Evolutionary conservation across 1,140 invertebrate genomes (phyloP).

Genomic region (Euwallacea fornicatus): DNA sequence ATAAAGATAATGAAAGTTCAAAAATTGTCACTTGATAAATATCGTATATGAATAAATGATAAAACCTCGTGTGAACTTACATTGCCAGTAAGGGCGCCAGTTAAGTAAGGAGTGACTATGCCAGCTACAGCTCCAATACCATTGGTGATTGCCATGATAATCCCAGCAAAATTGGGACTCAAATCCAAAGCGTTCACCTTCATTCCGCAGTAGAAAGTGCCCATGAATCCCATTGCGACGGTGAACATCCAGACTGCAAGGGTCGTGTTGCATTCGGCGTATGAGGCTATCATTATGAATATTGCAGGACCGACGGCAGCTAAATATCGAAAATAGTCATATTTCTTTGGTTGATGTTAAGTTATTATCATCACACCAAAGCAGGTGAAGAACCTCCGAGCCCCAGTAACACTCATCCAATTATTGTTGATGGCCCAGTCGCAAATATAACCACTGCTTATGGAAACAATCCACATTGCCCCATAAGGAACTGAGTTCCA

Average conservation of each 20-base stretch:
- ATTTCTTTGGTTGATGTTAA: neutral
- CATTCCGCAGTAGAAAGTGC: constrained; percentile 75
- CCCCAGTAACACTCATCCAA: constrained; percentile 61
- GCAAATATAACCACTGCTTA: constrained; percentile 66
- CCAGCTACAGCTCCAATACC: constrained; percentile 80
- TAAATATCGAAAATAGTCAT: constrained; percentile 53
- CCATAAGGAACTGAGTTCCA: constrained; percentile 71
- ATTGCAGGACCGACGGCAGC: constrained; percentile 74
- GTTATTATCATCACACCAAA: constrained; percentile 56
- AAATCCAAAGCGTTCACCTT: constrained; percentile 83
- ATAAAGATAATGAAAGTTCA: too few species aligned
- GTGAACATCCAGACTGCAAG: constrained; percentile 68
- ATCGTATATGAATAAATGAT: too few species aligned
- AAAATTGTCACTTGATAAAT: too few species aligned
- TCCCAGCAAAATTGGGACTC: constrained; percentile 80
- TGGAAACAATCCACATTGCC: constrained; percentile 72
- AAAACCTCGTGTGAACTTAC: constrained; percentile 53
- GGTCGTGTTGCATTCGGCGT: constrained; percentile 73
- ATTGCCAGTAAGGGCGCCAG: constrained; percentile 73
- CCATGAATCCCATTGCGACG: constrained; percentile 74
- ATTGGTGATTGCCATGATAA: constrained; percentile 82
- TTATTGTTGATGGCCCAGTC: constrained; percentile 66
- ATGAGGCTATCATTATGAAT: constrained; percentile 78
- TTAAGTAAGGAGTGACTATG: constrained; percentile 78
- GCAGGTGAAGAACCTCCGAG: constrained; percentile 73